A percentile compares a stretch with the other conserved stretches of the same genome.
These are phyloP conservation scores for Tachuris rubrigastra DNA, from an alignment of 2,113 vertebrate species.

Conservation along the genomic window DNA sequence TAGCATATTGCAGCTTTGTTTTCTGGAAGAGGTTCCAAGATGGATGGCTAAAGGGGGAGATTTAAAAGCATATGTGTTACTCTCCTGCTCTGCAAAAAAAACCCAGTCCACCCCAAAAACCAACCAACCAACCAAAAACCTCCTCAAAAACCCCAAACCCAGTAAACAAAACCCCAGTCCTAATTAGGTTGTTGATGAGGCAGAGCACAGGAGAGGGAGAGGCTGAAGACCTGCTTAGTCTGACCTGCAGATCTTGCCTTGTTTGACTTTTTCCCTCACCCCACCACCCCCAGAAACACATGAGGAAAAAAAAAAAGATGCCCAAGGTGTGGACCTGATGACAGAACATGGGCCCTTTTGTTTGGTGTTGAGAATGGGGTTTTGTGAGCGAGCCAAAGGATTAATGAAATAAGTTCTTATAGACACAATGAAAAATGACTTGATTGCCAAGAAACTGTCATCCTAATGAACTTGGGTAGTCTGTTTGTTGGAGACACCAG, in stretches of 20 bases:
- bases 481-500: slow-evolving; percentile 38
- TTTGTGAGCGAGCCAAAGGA: not conserved
- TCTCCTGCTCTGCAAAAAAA: not conserved
- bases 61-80: not conserved
- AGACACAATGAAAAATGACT: not conserved
- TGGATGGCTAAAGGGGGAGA: not conserved
- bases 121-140: not conserved
- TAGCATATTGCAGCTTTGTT: not conserved
- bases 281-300: not conserved
- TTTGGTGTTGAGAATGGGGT: not conserved
- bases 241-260: not conserved
- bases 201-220: not conserved
- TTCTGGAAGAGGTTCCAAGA: not conserved
- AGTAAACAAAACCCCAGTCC: not conserved
- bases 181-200: not conserved
- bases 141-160: not conserved
- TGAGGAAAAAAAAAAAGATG: not conserved
- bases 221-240: not conserved
- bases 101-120: not conserved
- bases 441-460: slow-evolving; percentile 30
- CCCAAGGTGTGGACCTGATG: not conserved
- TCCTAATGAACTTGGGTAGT: slow-evolving; percentile 16
- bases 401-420: slow-evolving; percentile 28
- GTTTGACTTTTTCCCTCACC: not conserved
- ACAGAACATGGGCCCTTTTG: not conserved